phyloP scores from a whole-genome alignment of 2,797 vertebrate genomes.

The Scyliorhinus canicula region DNA sequence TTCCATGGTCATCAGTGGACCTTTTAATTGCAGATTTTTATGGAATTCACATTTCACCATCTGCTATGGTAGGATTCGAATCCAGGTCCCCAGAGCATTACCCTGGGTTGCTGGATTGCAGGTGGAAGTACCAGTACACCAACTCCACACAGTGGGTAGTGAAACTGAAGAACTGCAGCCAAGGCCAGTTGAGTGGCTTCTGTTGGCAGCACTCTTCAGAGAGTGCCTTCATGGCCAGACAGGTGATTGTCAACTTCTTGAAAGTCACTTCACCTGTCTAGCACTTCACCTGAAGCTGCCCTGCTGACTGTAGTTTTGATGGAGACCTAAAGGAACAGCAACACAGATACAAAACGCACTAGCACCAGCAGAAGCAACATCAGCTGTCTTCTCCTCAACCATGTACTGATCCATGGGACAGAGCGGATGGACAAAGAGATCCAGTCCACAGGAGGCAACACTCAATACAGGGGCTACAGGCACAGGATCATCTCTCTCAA shows the following conservation, averaged over 20 bases:
- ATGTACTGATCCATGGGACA: not conserved
- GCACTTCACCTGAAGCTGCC: not conserved
- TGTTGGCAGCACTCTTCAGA: not conserved
- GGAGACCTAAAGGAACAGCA: not conserved
- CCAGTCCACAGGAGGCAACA: not conserved
- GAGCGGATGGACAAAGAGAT: not conserved
- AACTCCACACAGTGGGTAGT: not conserved
- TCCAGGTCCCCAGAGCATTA: too few species aligned
- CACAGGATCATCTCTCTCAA: not conserved
- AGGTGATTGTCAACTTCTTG: too few species aligned
- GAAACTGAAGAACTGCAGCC: not conserved
- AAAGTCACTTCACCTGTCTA: too few species aligned
- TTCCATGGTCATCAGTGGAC: too few species aligned
- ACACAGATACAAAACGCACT: not conserved
- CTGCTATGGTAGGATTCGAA: too few species aligned
- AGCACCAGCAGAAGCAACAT: not conserved
- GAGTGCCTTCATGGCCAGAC: too few species aligned
- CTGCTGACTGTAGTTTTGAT: not conserved
- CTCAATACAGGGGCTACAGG: not conserved
- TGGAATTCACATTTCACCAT: too few species aligned
- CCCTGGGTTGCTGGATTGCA: too few species aligned
- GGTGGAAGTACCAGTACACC: too few species aligned
- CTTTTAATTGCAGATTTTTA: too few species aligned
- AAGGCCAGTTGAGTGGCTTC: not conserved
- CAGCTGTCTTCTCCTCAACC: too few species aligned